Evolutionary conservation across 2,797 vertebrate species (phyloP), one percentile per base, ranked within the genome.

Genomic region (Gastrophryne carolinensis): DNA sequence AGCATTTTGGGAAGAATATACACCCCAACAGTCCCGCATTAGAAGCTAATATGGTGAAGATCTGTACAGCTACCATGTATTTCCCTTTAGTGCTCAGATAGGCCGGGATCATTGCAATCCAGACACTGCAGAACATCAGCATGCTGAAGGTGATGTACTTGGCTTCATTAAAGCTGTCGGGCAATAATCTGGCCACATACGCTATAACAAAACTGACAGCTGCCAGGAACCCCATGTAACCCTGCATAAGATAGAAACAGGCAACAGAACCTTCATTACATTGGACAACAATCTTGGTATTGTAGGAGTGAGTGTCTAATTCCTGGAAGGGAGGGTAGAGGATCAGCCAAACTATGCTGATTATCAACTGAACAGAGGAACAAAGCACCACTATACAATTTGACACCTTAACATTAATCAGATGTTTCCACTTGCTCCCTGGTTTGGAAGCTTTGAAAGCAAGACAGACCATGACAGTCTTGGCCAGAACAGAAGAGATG

Each of bases 71-170:
- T 12, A 44, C 69, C 39, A 69, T 53, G 7, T 61, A 23, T 30
- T 73, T 73, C 2, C 52, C 58, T 68, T 69, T 63, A 24, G 52
- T 73, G 27, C 58, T 72, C 9, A 30, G 57, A 49, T 29, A 69
- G 37, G 44, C 57, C 27, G 57, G 57, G 27, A 60, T 60, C 11
- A 68, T 64, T 8, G 62, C 24, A 19, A 73, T 30, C 63, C 69
- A 80, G 3, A 80, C 27, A 44, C 64, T 52, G n/a, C 57, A 77
- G 44, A 80, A 77, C 27, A 77, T 21, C n/a, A 73, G 21, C 73
- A 73, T 65, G 32, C 65, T 80, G 58, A 73, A 73, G 21, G 64
- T 69, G 47, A 77, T 77, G 27, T 12, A 35, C 6, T 73, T 47
- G n/a, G 10, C 19, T n/a, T 72, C 67, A 39, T 70, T 70, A 15